Evolutionary conservation across 2,113 vertebrate genomes (phyloP).

Genomic region (Lamprotornis superbus): DNA sequence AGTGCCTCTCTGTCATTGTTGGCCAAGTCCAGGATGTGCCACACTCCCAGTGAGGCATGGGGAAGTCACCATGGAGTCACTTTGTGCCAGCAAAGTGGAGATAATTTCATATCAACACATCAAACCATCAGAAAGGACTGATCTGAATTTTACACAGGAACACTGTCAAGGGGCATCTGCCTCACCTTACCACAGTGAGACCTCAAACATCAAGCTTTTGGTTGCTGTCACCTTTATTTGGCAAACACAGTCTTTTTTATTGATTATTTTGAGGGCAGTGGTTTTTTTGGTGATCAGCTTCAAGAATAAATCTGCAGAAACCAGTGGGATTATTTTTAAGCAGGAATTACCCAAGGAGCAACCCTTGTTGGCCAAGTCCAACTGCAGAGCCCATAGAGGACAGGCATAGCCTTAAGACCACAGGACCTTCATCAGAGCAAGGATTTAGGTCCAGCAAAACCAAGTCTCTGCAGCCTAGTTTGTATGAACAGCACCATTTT

Average conservation of each 20-base stretch:
- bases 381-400: background rate
- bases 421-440: background rate
- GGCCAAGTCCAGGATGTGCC: background rate
- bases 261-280: background rate
- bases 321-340: background rate
- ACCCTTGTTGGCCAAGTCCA: background rate
- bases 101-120: background rate
- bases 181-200: background rate
- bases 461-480: background rate
- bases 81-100: background rate
- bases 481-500: background rate
- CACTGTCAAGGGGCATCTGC: background rate
- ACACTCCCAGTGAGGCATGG: accelerated
- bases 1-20: accelerated
- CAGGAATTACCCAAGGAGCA: background rate
- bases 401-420: background rate
- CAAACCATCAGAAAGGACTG: background rate
- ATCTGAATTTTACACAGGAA: background rate
- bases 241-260: background rate
- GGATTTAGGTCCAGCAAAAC: background rate
- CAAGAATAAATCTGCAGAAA: background rate
- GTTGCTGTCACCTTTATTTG: background rate
- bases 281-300: background rate
- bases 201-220: background rate
- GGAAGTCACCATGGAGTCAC: background rate